Percentiles rank a stretch among this genome's conserved stretches.
These are phyloP conservation scores for Gyps fulvus DNA, from an alignment of 2,113 vertebrate species.

Conservation along the genomic window DNA sequence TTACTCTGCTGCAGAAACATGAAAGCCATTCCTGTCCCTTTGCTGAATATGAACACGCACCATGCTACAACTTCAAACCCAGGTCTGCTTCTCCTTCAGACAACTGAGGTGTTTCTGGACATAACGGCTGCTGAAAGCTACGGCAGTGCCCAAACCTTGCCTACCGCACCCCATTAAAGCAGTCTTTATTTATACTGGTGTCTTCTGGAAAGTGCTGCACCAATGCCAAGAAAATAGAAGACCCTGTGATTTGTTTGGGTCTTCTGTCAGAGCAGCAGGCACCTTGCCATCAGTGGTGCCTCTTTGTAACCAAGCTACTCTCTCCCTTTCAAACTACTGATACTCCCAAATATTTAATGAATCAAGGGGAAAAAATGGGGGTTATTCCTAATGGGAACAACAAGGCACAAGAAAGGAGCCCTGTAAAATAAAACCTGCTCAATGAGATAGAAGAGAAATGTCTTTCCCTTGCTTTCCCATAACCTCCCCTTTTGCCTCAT, in stretches of 20 bases:
- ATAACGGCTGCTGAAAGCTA: background rate
- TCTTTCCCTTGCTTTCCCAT: background rate
- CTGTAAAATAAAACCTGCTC: background rate
- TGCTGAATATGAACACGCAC: background rate
- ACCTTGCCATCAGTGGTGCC: background rate
- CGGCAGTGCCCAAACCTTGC: background rate
- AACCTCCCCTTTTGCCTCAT: background rate
- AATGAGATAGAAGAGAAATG: background rate
- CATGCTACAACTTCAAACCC: background rate
- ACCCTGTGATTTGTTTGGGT: background rate
- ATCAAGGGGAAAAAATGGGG: background rate
- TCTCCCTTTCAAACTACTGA: background rate
- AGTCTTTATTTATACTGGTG: background rate
- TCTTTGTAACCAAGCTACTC: background rate
- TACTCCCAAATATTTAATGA: background rate
- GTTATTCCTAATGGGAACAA: background rate
- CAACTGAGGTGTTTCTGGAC: background rate
- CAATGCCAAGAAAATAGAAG: background rate
- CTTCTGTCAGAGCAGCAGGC: conserved; percentile 18
- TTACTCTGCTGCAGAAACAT: background rate
- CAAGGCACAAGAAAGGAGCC: background rate
- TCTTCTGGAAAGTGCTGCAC: background rate
- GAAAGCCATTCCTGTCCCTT: background rate
- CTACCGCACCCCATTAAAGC: background rate
- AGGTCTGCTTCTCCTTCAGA: background rate